A percentile compares a stretch with the other conserved stretches of the same genome.
Conservation (phyloP, 92 coral and sea anemone species). For the Scolanthus callimorphus region DNA sequence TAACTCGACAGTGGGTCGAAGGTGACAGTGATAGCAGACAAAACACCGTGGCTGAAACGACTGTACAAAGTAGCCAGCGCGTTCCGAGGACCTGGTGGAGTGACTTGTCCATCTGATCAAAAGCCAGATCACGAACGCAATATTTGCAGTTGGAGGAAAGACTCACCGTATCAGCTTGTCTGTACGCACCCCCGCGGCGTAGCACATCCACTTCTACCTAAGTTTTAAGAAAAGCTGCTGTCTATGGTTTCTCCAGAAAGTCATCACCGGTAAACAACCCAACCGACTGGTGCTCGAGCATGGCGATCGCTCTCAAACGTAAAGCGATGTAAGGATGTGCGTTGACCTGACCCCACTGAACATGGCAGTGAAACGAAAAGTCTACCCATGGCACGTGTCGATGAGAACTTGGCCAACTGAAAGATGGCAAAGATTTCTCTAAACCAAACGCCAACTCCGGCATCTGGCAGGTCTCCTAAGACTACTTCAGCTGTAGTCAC, state of each 20-base stretch:
- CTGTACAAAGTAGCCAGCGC: slow-evolving; percentile 20
- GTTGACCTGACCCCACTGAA: slow-evolving; percentile 41
- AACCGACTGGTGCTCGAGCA: slow-evolving; percentile 47
- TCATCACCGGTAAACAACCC: slow-evolving; percentile 35
- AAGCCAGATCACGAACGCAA: slow-evolving; percentile 27
- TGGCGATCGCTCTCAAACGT: slow-evolving; percentile 36
- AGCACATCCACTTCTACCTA: slow-evolving; percentile 41
- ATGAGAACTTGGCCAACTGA: slow-evolving; percentile 33
- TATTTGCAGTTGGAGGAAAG: slow-evolving; percentile 13
- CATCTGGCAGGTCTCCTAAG: slow-evolving; percentile 36
- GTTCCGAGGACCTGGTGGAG: slow-evolving; percentile 32
- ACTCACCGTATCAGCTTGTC: too few species aligned
- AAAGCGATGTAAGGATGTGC: slow-evolving; percentile 33
- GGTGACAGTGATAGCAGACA: slow-evolving; percentile 18
- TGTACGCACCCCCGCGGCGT: too few species aligned
- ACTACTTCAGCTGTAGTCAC: slow-evolving; percentile 30
- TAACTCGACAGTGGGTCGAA: slow-evolving; percentile 26
- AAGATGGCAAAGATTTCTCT: slow-evolving; percentile 18
- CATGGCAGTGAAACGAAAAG: slow-evolving; percentile 36
- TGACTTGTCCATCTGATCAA: slow-evolving; percentile 31
- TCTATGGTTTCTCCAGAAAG: slow-evolving; percentile 22
- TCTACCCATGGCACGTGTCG: slow-evolving; percentile 37
- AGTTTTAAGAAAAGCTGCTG: slow-evolving; percentile 29
- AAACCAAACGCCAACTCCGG: slow-evolving; percentile 41
- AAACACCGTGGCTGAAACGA: slow-evolving; percentile 16